Evolutionary conservation across 1,140 invertebrate genomes (phyloP).

Genomic region (Zaprionus lachaisei): DNA sequence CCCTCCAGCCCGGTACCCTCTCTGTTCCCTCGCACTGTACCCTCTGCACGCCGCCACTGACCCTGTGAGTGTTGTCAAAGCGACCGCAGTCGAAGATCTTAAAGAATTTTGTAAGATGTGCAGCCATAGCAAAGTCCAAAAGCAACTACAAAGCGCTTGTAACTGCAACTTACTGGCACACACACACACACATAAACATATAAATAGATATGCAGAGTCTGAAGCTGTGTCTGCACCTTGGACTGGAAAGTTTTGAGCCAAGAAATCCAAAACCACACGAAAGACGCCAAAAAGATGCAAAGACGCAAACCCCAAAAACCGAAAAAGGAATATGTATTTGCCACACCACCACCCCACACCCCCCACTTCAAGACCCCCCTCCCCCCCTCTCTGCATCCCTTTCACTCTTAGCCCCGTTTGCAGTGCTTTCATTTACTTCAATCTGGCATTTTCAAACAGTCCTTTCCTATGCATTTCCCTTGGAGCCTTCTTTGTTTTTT

Average conservation of each 20-base stretch:
- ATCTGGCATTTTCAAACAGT: constrained; percentile 41
- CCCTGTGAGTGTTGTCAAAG: constrained; percentile 65
- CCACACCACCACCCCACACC: constrained; percentile 12
- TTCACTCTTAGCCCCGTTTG: constrained; percentile 5
- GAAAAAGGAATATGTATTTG: constrained; percentile 56
- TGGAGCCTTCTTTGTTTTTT: constrained; percentile 15
- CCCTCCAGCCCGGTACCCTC: neutral
- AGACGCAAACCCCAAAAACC: constrained; percentile 52
- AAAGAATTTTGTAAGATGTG: constrained; percentile 79
- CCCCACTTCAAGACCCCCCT: neutral
- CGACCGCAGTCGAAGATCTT: constrained; percentile 83
- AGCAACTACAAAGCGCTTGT: constrained; percentile 58
- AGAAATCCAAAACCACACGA: constrained; percentile 83
- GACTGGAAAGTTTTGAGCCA: constrained; percentile 68
- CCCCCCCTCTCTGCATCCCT: neutral
- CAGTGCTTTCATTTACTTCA: constrained; percentile 39
- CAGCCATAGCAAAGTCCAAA: constrained; percentile 28
- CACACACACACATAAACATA: neutral
- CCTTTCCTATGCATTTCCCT: constrained; percentile 13
- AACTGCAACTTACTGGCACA: constrained; percentile 67
- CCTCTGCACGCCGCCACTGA: neutral
- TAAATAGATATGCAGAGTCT: neutral
- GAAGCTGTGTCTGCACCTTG: constrained; percentile 16
- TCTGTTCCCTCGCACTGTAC: neutral
- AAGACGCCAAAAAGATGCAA: constrained; percentile 77